These are phyloP conservation scores for Heteropelma amictum DNA, from an alignment of 2,888 invertebrate genomes.

Conservation along the genomic window DNA sequence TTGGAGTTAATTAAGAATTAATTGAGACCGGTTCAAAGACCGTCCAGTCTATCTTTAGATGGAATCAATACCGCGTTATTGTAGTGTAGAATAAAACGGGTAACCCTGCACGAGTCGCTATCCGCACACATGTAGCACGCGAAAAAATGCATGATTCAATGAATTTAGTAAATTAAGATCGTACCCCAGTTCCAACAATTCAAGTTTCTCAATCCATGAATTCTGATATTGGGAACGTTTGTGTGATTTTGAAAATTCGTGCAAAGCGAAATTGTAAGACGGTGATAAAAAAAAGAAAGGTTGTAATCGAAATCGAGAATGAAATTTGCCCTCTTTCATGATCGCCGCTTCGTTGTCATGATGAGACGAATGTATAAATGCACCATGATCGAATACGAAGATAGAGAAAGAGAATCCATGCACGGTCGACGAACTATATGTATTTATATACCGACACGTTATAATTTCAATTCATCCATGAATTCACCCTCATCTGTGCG, in stretches of 20 bases:
- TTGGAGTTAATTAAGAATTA: conserved; percentile 34
- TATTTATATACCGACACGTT: conserved; percentile 19
- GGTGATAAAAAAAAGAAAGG: not conserved
- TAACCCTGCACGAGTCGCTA: too few species aligned
- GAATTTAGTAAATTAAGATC: too few species aligned
- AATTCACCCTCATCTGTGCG: conserved; percentile 37
- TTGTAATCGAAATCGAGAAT: not conserved
- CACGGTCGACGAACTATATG: conserved; percentile 37
- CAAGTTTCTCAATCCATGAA: too few species aligned
- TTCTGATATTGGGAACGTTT: too few species aligned
- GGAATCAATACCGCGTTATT: too few species aligned
- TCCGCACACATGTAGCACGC: too few species aligned
- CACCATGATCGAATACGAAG: too few species aligned
- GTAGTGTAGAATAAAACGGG: too few species aligned
- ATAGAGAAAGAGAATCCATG: not conserved
- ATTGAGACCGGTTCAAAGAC: conserved; percentile 24
- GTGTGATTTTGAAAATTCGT: too few species aligned
- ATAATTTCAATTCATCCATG: conserved; percentile 42
- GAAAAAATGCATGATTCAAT: too few species aligned
- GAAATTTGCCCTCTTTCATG: conserved; percentile 38
- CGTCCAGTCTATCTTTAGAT: too few species aligned
- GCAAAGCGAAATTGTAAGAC: not conserved
- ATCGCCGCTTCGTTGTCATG: conserved; percentile 16
- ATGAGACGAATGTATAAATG: conserved; percentile 40
- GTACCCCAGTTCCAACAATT: too few species aligned